A percentile compares a stretch with the other conserved stretches of the same genome.
Evolutionary conservation across 2,888 invertebrate species (phyloP).

Genomic region (Heliconius hortense): DNA sequence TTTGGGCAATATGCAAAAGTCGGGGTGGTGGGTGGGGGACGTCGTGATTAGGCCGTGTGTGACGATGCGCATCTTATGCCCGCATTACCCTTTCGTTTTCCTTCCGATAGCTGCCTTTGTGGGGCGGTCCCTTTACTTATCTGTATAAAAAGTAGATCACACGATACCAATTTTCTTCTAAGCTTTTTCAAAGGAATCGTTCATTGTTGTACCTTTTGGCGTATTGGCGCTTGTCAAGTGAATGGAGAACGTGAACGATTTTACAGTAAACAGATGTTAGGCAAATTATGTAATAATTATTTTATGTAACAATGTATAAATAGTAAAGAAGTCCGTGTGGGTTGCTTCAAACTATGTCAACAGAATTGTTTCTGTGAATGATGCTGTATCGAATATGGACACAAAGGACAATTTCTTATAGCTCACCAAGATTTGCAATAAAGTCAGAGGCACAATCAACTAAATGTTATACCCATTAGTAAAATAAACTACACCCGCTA

Average conservation of each 20-base stretch:
- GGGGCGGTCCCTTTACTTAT: conserved; percentile 63
- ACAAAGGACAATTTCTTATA: conserved; percentile 34
- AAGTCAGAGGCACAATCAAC: conserved; percentile 57
- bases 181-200: conserved; percentile 46
- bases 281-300: not conserved
- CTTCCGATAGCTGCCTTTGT: conserved; percentile 82
- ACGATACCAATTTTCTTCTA: conserved; percentile 72
- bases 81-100: conserved; percentile 82
- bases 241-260: not conserved
- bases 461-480: conserved; percentile 70
- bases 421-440: conserved; percentile 46
- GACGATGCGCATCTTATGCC: conserved; percentile 82
- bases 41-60: conserved; percentile 81
- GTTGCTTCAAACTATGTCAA: conserved; percentile 16
- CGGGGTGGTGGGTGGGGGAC: conserved; percentile 60
- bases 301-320: not conserved
- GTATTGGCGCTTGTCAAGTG: conserved; percentile 46
- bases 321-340: not conserved
- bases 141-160: conserved; percentile 67
- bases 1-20: conserved; percentile 81
- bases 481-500: conserved; percentile 63
- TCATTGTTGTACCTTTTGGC: conserved; percentile 44
- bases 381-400: not conserved
- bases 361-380: not conserved
- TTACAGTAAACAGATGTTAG: not conserved